Evolutionary conservation across 2,113 vertebrate genomes (phyloP).

Genomic region (Sardina pilchardus): DNA sequence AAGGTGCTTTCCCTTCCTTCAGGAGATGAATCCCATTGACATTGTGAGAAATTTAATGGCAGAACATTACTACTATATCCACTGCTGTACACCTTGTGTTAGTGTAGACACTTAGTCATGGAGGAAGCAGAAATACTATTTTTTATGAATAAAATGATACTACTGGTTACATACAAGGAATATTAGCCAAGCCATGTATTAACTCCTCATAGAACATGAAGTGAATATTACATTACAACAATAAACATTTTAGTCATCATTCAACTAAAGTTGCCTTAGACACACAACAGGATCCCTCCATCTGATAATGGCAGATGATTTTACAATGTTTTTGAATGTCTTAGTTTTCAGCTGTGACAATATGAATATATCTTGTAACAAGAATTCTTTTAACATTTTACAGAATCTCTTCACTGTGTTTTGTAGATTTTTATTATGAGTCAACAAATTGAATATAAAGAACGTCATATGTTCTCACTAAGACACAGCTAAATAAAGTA

Average conservation of each 20-base stretch:
- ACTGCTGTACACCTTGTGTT: neutral
- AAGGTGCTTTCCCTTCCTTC: neutral
- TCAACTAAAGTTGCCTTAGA: slow-evolving; percentile 42
- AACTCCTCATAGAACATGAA: neutral
- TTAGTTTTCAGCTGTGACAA: slow-evolving; percentile 26
- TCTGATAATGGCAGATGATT: slow-evolving; percentile 4
- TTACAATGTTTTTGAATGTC: slow-evolving; percentile 24
- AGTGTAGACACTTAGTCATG: neutral
- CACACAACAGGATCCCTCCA: slow-evolving; percentile 27
- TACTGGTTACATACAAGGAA: neutral
- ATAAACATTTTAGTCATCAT: slow-evolving; percentile 5
- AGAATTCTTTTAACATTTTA: slow-evolving; percentile 22
- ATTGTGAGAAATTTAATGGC: neutral
- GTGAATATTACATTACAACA: neutral
- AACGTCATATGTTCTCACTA: slow-evolving; percentile 18
- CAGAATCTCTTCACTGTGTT: slow-evolving; percentile 27
- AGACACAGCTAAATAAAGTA: slow-evolving; percentile 28
- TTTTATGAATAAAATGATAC: neutral
- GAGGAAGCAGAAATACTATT: neutral
- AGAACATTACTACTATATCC: neutral
- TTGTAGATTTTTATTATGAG: slow-evolving; percentile 21
- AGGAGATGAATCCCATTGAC: neutral
- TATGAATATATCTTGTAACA: slow-evolving; percentile 17
- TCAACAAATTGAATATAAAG: slow-evolving; percentile 21
- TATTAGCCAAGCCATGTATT: neutral